Percentiles rank a stretch among this genome's conserved stretches.
phyloP scores from a whole-genome alignment of 2,113 vertebrate genomes.

The Gasterosteus aculeatus region DNA sequence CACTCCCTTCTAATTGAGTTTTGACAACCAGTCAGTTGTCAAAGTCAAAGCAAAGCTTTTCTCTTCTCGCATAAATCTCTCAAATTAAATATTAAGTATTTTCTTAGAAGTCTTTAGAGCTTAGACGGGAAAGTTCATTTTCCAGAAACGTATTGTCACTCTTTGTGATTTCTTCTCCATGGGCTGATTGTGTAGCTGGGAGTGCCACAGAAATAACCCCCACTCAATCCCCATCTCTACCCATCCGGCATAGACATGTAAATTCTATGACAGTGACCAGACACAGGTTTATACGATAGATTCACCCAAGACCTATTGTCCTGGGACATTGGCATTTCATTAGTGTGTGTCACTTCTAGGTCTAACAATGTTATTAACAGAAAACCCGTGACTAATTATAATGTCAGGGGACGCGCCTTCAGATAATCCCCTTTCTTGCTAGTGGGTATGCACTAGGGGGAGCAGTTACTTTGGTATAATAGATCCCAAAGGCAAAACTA shows the following conservation, averaged over 20 bases:
- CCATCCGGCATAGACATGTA: constrained; percentile 54
- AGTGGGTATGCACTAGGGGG: constrained; percentile 51
- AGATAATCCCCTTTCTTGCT: constrained; percentile 69
- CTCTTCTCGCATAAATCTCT: background rate
- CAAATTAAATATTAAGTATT: constrained; percentile 6
- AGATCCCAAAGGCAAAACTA: constrained; percentile 34
- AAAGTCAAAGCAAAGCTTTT: constrained; percentile 35
- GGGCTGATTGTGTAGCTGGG: constrained; percentile 22
- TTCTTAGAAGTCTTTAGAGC: constrained; percentile 8
- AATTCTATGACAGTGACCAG: constrained; percentile 66
- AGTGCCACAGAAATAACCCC: constrained; percentile 28
- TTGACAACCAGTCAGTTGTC: constrained; percentile 25
- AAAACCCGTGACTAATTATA: constrained; percentile 68
- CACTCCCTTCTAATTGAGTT: constrained; percentile 31
- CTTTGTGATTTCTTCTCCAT: constrained; percentile 24
- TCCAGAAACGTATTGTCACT: constrained; percentile 10
- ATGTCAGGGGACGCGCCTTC: constrained; percentile 71
- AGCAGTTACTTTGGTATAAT: constrained; percentile 53
- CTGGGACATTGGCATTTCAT: constrained; percentile 57
- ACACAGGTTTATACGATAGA: constrained; percentile 61
- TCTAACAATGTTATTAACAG: constrained; percentile 65
- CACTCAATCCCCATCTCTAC: constrained; percentile 35
- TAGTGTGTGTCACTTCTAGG: constrained; percentile 57
- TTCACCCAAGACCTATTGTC: constrained; percentile 44
- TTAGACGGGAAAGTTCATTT: background rate